Base-by-base conservation (phyloP, 2,113 vertebrate genomes). In the Crocuta crocuta region DNA sequence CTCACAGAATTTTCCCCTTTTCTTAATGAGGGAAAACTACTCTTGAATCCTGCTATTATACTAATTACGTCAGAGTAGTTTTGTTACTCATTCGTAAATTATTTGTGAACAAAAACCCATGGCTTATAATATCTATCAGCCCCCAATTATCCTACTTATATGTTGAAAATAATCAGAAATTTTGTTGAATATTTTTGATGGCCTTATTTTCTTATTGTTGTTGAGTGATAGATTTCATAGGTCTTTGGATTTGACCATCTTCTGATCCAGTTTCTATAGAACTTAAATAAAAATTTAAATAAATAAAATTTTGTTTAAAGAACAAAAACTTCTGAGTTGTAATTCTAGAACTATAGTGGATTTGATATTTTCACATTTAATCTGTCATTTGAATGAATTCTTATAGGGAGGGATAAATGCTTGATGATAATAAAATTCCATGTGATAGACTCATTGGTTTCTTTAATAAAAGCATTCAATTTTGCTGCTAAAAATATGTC, bases 91-190 rank as follows among this genome's bases (percentile, higher is more conserved):
- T 73, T 43, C 23, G 39, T 16, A 10, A 76, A 6, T 82, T 58
- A 21, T 55, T 55, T 55, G 17, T 9, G 2, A 28, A 76, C 8
- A 70, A 79, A 53, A 21, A n/a, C 33, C 0, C 3, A 13, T 58
- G 7, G 1, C 15, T 45, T 2, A 9, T 65, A 23, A 0, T 4
- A 35, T 88, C 15, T 9, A 1, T 1, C 4, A 31, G 0, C 23
- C 78, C 31, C 4, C 4, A 78, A 43, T 53, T 73, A 7, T 94
- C 16, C 15, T 4, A 35, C 2, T 7, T 76, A 66, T 24, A 24
- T 12, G 2, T 55, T 91, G 6, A 0, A 73, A 91, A 53, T 53
- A 66, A 53, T 81, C 0, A 65, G 8, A 17, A 74, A 43, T 23
- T 86, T 55, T 55, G 53, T 17, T 55, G 53, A 53, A 3, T 58